Base-by-base conservation (phyloP, 2,797 vertebrate species). In the Catharus ustulatus region DNA sequence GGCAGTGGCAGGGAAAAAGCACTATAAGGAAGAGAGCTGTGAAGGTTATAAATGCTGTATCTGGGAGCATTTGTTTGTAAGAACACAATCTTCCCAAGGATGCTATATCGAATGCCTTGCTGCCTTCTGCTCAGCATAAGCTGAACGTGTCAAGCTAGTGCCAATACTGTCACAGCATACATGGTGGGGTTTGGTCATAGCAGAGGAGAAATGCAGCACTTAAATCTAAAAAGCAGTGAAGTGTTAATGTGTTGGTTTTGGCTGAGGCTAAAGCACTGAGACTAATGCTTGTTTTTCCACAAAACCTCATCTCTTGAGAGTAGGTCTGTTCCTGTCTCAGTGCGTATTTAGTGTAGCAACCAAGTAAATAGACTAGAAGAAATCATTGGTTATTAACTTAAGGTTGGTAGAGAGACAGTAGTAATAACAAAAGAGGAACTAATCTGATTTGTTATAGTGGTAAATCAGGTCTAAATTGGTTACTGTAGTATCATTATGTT, bases 301-400 rank as follows among this genome's bases (percentile, higher is more conserved):
- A 61, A 67, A 83, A 58, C 54, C 55, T 73, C 14, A 2, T 64
- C 55, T 75, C 69, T 49, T 14, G 36, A 45, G 69, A 72, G 29
- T 2, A 36, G 64, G 18, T 68, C 58, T 80, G 12, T 58, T 78
- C 42, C 88, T 71, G 59, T 23, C 68, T 68, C 32, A n/a, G 15
- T 3, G 8, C 1, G 0, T 84, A 13, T 87, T 83, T 68, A 72
- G 64, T 72, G 68, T 62, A 75, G 49, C 64, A 90, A 46, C 75
- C 38, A 36, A 87, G 49, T 90, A 54, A 93, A 83, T 16, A 77
- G 66, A 79, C 52, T 49, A 77, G 78, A 76, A 77, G 64, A 80
- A 89, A 89, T 87, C 59, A 1, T 71, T 84, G 71, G 27, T 83
- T 91, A 88, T 91, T 87, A 92, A 85, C 38, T 93, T 83, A 55